phyloP scores from a whole-genome alignment of 2,888 invertebrate species.

The Cosmia pyralina region DNA sequence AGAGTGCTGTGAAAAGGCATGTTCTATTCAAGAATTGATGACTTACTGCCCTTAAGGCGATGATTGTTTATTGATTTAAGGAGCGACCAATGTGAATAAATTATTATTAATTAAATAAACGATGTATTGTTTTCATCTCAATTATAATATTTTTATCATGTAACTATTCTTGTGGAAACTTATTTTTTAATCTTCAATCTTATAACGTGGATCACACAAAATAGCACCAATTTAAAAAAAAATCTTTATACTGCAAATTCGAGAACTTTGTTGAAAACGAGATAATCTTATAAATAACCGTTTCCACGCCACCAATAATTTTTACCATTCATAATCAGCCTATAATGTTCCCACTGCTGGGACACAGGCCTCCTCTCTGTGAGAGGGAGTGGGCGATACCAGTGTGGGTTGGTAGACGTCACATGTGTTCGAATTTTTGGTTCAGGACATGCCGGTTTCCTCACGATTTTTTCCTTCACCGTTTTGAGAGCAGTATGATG shows the following conservation, averaged over 20 bases:
- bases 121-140: not conserved
- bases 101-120: not conserved
- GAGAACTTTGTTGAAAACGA: not conserved
- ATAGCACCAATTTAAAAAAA: not conserved
- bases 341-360: too few species aligned
- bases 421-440: too few species aligned
- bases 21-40: conserved; percentile 54
- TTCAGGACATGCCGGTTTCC: too few species aligned
- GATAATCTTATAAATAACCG: not conserved
- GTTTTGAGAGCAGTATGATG: too few species aligned
- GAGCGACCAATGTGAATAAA: conserved; percentile 4
- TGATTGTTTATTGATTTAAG: not conserved
- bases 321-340: too few species aligned
- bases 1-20: conserved; percentile 59
- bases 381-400: too few species aligned
- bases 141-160: not conserved
- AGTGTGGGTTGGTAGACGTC: too few species aligned
- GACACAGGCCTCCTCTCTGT: too few species aligned
- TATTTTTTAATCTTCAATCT: not conserved
- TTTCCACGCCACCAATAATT: not conserved
- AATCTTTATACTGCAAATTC: not conserved
- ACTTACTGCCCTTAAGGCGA: conserved; percentile 41
- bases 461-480: too few species aligned
- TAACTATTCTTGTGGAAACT: not conserved
- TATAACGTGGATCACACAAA: not conserved